A percentile compares a stretch with the other conserved stretches of the same genome.
phyloP scores from a whole-genome alignment of 2,113 vertebrate species.

The Prionailurus bengalensis region DNA sequence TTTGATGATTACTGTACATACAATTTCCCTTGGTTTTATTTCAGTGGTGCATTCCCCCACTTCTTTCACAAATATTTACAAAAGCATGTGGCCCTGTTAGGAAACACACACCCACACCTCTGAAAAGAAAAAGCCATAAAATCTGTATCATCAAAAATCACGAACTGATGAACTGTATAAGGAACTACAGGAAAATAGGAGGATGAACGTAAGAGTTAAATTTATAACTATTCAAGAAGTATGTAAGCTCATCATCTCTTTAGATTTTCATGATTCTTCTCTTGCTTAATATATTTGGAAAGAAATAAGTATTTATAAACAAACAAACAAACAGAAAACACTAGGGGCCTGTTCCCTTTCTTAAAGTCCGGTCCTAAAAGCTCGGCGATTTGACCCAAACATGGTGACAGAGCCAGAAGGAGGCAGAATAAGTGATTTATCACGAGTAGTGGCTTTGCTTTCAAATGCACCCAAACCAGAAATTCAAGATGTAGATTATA shows the following conservation, averaged over 20 bases:
- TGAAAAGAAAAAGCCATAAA: background rate
- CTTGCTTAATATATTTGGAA: background rate
- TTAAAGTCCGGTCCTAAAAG: slow-evolving; percentile 1
- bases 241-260: background rate
- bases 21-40: background rate
- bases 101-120: background rate
- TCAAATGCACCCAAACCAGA: slow-evolving; percentile 60
- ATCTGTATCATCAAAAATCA: background rate
- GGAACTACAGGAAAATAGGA: background rate
- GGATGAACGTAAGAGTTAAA: background rate
- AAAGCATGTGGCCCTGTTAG: background rate
- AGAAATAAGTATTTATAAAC: background rate
- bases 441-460: background rate
- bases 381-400: background rate
- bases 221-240: background rate
- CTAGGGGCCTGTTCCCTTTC: background rate
- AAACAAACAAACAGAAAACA: slow-evolving; percentile 68
- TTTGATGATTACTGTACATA: background rate
- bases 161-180: background rate
- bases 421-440: slow-evolving; percentile 11
- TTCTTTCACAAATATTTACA: background rate
- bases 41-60: background rate
- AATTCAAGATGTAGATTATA: slow-evolving; percentile 36
- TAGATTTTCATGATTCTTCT: background rate
- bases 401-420: background rate